Conservation (phyloP, 2,113 vertebrate genomes). For the Tinamus guttatus region DNA sequence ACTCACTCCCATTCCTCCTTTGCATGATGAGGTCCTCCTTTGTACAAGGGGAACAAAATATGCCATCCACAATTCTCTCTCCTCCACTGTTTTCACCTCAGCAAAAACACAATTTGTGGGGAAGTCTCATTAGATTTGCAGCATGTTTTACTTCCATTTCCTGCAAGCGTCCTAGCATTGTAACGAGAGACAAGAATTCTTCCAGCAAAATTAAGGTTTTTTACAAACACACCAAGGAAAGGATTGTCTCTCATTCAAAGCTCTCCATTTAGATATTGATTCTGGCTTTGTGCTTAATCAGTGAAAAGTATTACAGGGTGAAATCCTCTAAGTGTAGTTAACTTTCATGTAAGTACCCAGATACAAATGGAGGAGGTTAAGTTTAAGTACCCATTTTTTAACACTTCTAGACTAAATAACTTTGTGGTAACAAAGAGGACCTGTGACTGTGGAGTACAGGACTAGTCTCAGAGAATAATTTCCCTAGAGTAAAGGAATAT, state of each 20-base stretch:
- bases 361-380: neutral
- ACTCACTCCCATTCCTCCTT: constrained; percentile 39
- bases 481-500: neutral
- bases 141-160: neutral
- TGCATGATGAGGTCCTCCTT: constrained; percentile 37
- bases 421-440: neutral
- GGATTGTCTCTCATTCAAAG: neutral
- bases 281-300: neutral
- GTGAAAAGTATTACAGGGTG: neutral
- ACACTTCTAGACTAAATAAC: neutral
- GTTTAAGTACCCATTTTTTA: neutral
- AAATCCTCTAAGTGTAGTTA: neutral
- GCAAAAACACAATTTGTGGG: constrained; percentile 22
- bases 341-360: neutral
- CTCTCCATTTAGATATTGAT: neutral
- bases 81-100: constrained; percentile 2
- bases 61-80: neutral
- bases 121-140: constrained; percentile 44
- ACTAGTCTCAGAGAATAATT: neutral
- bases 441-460: neutral
- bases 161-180: neutral
- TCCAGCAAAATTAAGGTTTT: constrained; percentile 24
- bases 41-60: constrained; percentile 24
- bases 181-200: neutral
- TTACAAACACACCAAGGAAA: neutral